Conservation (phyloP, 1,140 invertebrate species). For the Littorina saxatilis region DNA sequence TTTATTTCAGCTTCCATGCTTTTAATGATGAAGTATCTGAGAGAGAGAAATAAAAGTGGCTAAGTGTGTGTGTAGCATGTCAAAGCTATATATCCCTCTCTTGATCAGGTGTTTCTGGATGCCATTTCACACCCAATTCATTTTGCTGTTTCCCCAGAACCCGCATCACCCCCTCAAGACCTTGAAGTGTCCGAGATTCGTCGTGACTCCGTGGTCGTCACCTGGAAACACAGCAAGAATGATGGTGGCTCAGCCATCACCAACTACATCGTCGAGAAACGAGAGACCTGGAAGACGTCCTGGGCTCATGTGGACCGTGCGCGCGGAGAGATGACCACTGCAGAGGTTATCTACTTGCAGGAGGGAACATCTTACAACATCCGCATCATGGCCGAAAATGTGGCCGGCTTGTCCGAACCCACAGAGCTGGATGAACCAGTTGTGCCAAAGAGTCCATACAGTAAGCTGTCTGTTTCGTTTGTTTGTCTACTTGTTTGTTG, state of each 20-base stretch:
- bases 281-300: constrained; percentile 74
- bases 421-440: constrained; percentile 83
- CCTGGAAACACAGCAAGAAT: constrained; percentile 92
- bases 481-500: too few relatives aligned
- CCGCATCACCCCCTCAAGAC: constrained; percentile 91
- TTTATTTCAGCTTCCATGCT: too few relatives aligned
- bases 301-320: constrained; percentile 66
- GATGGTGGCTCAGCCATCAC: constrained; percentile 97
- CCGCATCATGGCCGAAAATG: constrained; percentile 72
- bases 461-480: constrained; percentile 76
- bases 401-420: constrained; percentile 68
- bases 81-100: too few relatives aligned
- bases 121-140: background rate
- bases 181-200: constrained; percentile 95
- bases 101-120: too few relatives aligned
- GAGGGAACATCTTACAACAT: constrained; percentile 81
- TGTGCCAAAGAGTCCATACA: constrained; percentile 96
- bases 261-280: constrained; percentile 94
- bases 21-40: too few relatives aligned
- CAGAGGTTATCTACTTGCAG: constrained; percentile 78
- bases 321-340: constrained; percentile 34
- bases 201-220: constrained; percentile 93
- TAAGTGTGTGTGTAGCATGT: too few relatives aligned
- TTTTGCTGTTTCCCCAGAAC: constrained; percentile 82
- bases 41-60: too few relatives aligned